Evolutionary conservation across 2,113 vertebrate species (phyloP), one percentile per base, ranked within the genome.

Genomic region (Ptilonorhynchus violaceus): DNA sequence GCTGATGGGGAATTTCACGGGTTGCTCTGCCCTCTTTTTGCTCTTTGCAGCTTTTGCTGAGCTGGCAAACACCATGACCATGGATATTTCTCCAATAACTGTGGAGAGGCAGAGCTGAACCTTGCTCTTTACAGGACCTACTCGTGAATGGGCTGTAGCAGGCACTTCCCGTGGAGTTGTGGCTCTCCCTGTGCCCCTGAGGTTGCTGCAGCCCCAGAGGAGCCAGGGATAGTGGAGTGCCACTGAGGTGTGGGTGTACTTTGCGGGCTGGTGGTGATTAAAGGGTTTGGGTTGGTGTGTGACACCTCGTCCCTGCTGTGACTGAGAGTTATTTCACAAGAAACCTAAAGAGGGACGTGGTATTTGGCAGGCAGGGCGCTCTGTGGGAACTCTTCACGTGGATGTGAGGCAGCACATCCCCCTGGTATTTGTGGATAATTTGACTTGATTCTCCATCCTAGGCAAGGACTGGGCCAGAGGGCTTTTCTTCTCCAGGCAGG

Each of bases 141-240:
- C 22, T 49, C 46, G 21, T 13, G 35, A 41, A 35, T 2, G 28
- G 21, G 20, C 41, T 2, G 1, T 3, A 22, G 39, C 15, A 15
- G 46, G 27, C 0, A 0, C 27, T 89, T 28, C 15, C 35, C 1
- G 0, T 13, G 10, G 53, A 49, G 28, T 0, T 50, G 53, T 23
- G 75, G 44, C 33, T 93, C 27, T 73, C n/a, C 1, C 20, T 20
- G 31, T 17, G 64, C 7, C 25, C 22, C 46, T 9, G 39, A 19
- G 44, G 47, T 30, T 72, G 42, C 23, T 76, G 78, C 31, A 72
- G 44, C 52, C 56, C 7, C 0, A 27, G 83, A 85, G 52, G 16
- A 28, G 39, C 9, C 13, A 3, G 31, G n/a, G 33, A 3, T 1
- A 14, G 12, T 2, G 23, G 27, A 44, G 23, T 25, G 46, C 19